Base-by-base conservation (phyloP, 2,797 vertebrate genomes). In the Zalophus californianus region DNA sequence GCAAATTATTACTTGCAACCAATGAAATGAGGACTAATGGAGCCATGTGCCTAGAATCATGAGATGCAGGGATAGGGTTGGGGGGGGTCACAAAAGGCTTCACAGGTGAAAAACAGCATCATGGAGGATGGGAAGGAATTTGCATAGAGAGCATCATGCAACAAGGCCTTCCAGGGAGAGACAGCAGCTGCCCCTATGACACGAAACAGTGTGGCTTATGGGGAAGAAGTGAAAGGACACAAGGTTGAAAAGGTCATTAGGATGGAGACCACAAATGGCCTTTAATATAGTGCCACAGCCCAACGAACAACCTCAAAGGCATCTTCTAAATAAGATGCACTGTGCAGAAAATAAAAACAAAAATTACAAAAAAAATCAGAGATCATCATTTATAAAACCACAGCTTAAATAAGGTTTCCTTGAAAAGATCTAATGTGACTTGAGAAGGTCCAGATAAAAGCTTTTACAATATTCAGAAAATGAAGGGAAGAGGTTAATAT, bases 401-500 rank as follows among this genome's bases (percentile, higher is more conserved):
- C 35, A n/a, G 29, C 18, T 58, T 68, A 38, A 32, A n/a, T 14
- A 18, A 66, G 10, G 2, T 32, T 86, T 86, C 64, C 27, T 86
- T 94, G 72, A 11, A 18, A 86, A 96, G 20, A 60, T 14, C 27
- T 48, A 78, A 70, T 10, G 52, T 29, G 48, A 94, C 10, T 56
- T 96, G n/a, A 80, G 41, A 64, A 75, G 27, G 7, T 77, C 8
- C 72, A 90, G 58, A 97, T 44, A 38, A 66, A 85, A 95, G 21
- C 7, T 54, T 84, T 96, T 77, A 56, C 83, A 90, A 95, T 80
- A 14, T 92, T 38, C 14, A 50, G 73, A 75, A 96, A 85, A 86
- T 83, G 29, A 88, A 94, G 14, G 14, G 48, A 90, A 95, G 27
- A 91, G 21, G 52, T 77, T 77, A 83, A 52, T 44, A 35, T 3